phyloP scores from a whole-genome alignment of 2,113 vertebrate genomes.

The Romanogobio albipinnatus region DNA sequence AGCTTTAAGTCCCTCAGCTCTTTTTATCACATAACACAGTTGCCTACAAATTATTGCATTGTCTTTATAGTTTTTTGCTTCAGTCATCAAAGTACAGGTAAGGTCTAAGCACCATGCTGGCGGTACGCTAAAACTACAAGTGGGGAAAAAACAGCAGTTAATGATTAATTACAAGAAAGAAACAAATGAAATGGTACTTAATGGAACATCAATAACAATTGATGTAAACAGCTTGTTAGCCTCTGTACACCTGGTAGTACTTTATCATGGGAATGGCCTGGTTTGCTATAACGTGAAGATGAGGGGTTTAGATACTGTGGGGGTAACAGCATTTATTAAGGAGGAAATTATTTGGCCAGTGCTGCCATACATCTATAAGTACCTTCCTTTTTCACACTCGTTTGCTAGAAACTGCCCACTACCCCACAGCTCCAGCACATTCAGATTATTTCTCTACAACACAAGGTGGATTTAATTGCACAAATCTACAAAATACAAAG shows the following conservation, averaged over 20 bases:
- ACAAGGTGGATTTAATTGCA: conserved; percentile 4
- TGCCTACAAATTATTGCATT: not conserved
- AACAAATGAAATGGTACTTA: conserved; percentile 61
- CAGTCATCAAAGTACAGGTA: not conserved
- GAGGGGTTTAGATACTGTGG: conserved; percentile 50
- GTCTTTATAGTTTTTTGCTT: not conserved
- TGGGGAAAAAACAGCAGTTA: conserved; percentile 30
- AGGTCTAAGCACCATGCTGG: not conserved
- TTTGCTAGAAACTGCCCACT: conserved; percentile 29
- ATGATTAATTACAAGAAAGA: conserved; percentile 72
- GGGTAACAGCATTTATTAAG: conserved; percentile 71
- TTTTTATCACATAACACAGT: not conserved
- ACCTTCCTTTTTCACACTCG: conserved; percentile 25
- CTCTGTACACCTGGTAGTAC: conserved; percentile 74
- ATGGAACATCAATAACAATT: conserved; percentile 71
- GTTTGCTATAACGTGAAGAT: conserved; percentile 65
- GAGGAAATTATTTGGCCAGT: conserved; percentile 47
- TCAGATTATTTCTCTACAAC: conserved; percentile 33
- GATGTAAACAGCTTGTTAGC: conserved; percentile 69
- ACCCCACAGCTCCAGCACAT: not conserved
- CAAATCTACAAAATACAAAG: not conserved
- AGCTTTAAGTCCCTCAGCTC: not conserved
- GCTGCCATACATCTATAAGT: conserved; percentile 34
- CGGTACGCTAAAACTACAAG: not conserved
- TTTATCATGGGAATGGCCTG: conserved; percentile 69